Percentiles rank a stretch among this genome's conserved stretches.
Evolutionary conservation across 2,888 invertebrate species (phyloP).

Genomic region (Petrolisthes cinctipes): DNA sequence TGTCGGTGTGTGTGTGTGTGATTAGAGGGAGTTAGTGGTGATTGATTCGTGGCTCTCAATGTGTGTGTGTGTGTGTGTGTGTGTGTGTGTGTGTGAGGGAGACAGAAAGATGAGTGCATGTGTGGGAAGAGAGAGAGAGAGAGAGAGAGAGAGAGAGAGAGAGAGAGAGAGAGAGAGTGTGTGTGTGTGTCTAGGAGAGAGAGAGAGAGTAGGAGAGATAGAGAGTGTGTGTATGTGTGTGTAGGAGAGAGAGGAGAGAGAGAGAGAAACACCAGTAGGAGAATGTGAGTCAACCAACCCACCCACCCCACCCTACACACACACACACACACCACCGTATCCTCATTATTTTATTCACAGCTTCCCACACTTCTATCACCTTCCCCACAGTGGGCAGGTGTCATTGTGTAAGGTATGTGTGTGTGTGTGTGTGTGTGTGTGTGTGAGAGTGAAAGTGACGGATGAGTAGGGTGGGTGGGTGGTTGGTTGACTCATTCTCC

Average conservation of each 20-base stretch:
- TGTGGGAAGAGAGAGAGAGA: neutral
- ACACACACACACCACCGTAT: too few species aligned
- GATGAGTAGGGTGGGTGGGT: too few species aligned
- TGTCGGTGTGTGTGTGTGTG: neutral
- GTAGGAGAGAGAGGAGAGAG: constrained; percentile 4
- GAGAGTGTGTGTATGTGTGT: neutral
- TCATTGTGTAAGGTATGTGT: too few species aligned
- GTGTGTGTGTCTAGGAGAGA: neutral
- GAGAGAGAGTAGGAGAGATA: neutral
- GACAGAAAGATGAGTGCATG: neutral
- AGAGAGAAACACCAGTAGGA: neutral
- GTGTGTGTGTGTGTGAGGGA: constrained; percentile 16
- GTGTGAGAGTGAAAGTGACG: too few species aligned
- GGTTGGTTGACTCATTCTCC: too few species aligned
- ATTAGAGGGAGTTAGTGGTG: neutral
- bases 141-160: neutral
- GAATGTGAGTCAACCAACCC: too few species aligned
- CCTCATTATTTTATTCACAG: neutral
- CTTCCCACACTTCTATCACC: too few species aligned
- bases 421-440: neutral
- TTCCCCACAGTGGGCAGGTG: too few species aligned
- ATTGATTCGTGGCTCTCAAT: neutral
- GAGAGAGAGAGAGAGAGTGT: neutral
- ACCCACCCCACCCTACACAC: too few species aligned
- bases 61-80: constrained; percentile 29